Evolutionary conservation across 2,797 vertebrate genomes (phyloP), one percentile per base, ranked within the genome.

Genomic region (Eulemur rubriventer): DNA sequence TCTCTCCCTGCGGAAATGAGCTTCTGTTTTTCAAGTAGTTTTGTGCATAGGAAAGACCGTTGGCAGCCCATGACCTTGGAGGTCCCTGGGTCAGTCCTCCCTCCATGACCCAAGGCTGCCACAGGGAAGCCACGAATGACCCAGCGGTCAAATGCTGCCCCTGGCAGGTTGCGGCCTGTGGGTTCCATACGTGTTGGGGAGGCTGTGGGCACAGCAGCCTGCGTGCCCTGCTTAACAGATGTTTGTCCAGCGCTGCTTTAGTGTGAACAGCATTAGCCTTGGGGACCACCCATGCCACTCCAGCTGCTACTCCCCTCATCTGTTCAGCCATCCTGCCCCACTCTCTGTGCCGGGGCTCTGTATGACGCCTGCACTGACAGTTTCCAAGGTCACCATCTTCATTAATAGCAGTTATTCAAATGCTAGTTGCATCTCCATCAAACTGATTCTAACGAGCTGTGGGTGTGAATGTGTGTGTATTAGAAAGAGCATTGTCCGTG

Each of bases 341-440:
- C 79, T 81, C 83, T 83, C 75, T 22, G 0, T 48, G 89, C 57
- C 75, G 75, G 93, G 81, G 81, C 67, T 88, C 43, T 50, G 24
- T 83, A 8, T 4, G 90, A 52, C n/a, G 0, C 50, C 55, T 0
- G 3, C 87, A 73, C 70, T 50, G 59, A 35, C 73, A 24, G 46
- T 91, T 94, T 85, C 92, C 96, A 93, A 98, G 98, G 97, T 97
- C 91, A 7, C 88, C 92, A 63, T 86, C 92, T 92, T 80, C 9
- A 0, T 87, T 89, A 84, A 96, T 61, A 95, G 96, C 30, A 41
- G 67, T 93, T 91, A 61, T 89, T 95, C 26, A 46, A 73, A 88
- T 79, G 14, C 33, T 69, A 41, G 90, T 63, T 43, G 91, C 57
- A 80, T 76, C 59, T 91, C 89, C 12, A 92, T 97, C 93, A 55